Conservation (phyloP, 2,797 vertebrate species). For the Ataeniobius toweri region DNA sequence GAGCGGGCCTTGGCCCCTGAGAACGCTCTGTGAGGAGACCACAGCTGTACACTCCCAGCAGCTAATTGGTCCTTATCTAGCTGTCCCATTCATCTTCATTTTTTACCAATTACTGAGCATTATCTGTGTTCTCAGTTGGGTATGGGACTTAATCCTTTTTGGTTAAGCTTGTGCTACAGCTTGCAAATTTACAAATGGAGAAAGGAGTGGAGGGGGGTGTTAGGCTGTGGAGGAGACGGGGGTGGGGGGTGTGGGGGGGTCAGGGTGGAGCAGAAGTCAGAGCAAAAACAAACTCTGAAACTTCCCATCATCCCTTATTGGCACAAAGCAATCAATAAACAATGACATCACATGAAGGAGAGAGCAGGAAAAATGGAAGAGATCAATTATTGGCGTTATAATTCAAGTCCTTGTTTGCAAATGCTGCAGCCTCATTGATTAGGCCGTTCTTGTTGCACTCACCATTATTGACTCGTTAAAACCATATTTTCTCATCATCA, state of each 20-base stretch:
- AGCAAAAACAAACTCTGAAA: constrained; percentile 87
- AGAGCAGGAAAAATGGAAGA: constrained; percentile 58
- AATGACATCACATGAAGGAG: constrained; percentile 77
- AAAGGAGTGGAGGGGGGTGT: constrained; percentile 71
- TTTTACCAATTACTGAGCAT: constrained; percentile 99
- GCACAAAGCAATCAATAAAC: constrained; percentile 73
- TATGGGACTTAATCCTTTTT: constrained; percentile 99
- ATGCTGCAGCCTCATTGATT: constrained; percentile 82
- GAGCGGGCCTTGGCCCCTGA: constrained; percentile 95
- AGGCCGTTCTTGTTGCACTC: constrained; percentile 76
- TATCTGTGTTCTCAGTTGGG: constrained; percentile 99
- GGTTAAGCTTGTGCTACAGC: constrained; percentile 99
- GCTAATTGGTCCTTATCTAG: constrained; percentile 99
- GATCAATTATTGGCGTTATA: constrained; percentile 85
- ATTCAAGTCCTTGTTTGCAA: constrained; percentile 85
- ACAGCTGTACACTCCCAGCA: constrained; percentile 99
- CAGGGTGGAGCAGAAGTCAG: constrained; percentile 85
- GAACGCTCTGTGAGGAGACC: constrained; percentile 98
- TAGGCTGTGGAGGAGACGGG: constrained; percentile 27
- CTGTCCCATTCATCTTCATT: constrained; percentile 99
- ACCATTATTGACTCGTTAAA: constrained; percentile 85
- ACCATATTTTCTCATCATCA: constrained; percentile 83
- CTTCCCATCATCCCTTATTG: constrained; percentile 77
- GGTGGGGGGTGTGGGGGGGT: constrained; percentile 48
- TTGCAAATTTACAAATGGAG: constrained; percentile 95